Base-by-base conservation (phyloP, 2,797 vertebrate species). In the Cossypha dichroa region DNA sequence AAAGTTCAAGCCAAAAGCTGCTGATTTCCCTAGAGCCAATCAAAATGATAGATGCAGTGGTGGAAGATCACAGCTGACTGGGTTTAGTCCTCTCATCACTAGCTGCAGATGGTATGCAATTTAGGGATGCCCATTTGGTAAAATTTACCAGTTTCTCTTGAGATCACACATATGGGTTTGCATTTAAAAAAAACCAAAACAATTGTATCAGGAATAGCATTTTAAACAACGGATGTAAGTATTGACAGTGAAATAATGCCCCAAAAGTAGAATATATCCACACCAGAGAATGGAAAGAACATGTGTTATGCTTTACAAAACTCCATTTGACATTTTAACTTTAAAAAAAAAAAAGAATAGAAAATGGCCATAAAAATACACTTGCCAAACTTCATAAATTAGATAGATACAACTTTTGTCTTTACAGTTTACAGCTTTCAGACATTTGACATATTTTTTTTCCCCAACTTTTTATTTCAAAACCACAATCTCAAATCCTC, bases 1-100 rank as follows among this genome's bases (percentile, higher is more conserved):
- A 94, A 96, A 97, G 97, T 97, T 96, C 95, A 97, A 97, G 96
- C 97, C 97, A 98, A 97, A 97, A 98, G 72, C 28, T 46, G 85
- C 93, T 98, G 97, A 98, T 98, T 98, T 98, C 98, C 97, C 98
- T 91, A 89, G 98, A 97, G 98, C 83, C 17, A 96, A 97, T 98
- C 96, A 97, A 98, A 97, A 98, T 96, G 96, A 98, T 97, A 97
- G 94, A 98, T 96, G 85, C 93, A 79, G 94, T 98, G 98, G 98
- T 98, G 69, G 96, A 98, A 98, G 98, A 98, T 98, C 98, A 99
- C 98, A 99, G 99, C 98, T 99, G 99, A 99, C 98, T 98, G 98
- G 94, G 98, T 98, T 98, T 96, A 94, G 97, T 97, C 96, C 96
- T 98, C 96, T 97, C 97, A 96, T 96, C 93, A 97, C 97, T 97